phyloP scores from a whole-genome alignment of 1,140 invertebrate genomes.

The Eufriesea mexicana region DNA sequence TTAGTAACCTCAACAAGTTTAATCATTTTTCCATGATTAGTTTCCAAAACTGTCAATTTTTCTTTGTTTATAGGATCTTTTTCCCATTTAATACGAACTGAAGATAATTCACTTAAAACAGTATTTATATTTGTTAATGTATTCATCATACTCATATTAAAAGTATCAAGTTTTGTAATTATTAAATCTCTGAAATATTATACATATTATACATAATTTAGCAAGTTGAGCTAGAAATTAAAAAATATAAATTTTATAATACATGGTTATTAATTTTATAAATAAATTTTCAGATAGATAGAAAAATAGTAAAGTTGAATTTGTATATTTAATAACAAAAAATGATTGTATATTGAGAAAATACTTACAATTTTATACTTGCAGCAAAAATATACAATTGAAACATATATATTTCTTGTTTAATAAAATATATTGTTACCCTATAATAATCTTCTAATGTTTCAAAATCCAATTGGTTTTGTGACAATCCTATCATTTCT shows the following conservation, averaged over 20 bases:
- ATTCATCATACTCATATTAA: conserved; percentile 56
- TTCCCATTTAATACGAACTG: not conserved
- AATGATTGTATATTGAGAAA: not conserved
- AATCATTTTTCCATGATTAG: conserved; percentile 56
- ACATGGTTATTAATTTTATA: not conserved
- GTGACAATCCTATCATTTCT: conserved; percentile 72
- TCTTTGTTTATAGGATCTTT: not conserved
- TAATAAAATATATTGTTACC: conserved; percentile 72
- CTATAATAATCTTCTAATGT: conserved; percentile 67
- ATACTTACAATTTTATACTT: conserved; percentile 74
- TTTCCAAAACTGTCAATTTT: conserved; percentile 18
- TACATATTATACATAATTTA: not conserved
- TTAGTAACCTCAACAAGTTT: conserved; percentile 53
- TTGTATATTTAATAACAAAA: not conserved
- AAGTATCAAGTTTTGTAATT: conserved; percentile 42
- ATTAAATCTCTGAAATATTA: conserved; percentile 74
- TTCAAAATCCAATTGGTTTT: conserved; percentile 57
- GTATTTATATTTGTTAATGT: conserved; percentile 41
- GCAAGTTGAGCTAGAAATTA: too few species aligned
- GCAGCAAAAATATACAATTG: conserved; percentile 70
- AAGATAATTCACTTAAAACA: conserved; percentile 44
- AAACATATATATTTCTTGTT: conserved; percentile 70
- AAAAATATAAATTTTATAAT: conserved; percentile 1
- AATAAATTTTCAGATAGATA: not conserved
- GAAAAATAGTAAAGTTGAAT: not conserved